phyloP scores from a whole-genome alignment of 2,113 vertebrate genomes.

The Forbesichthys papilliferus region DNA sequence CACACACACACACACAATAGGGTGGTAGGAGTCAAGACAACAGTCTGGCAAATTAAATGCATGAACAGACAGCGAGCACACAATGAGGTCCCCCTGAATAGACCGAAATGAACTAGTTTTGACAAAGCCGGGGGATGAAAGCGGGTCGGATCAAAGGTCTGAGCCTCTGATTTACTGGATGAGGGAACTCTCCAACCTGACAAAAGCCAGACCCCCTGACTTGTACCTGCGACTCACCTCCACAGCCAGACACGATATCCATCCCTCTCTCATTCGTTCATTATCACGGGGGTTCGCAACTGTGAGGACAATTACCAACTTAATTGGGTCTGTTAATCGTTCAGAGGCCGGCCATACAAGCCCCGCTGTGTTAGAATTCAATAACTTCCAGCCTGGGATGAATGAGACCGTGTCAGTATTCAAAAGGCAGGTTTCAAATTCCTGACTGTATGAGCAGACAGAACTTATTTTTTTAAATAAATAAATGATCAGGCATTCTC shows the following conservation, averaged over 20 bases:
- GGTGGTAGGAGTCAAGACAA: constrained; percentile 61
- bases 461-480: neutral
- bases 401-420: constrained; percentile 44
- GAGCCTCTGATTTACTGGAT: constrained; percentile 53
- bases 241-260: constrained; percentile 25
- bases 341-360: constrained; percentile 45
- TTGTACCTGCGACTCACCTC: constrained; percentile 34
- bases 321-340: constrained; percentile 63
- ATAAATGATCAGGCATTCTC: constrained; percentile 54
- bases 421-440: constrained; percentile 39
- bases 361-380: constrained; percentile 48
- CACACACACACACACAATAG: no score
- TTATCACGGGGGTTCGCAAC: constrained; percentile 56
- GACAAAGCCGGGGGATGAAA: constrained; percentile 62
- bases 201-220: constrained; percentile 56
- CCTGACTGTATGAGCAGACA: constrained; percentile 25
- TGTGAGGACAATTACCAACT: constrained; percentile 48
- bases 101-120: constrained; percentile 63
- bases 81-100: constrained; percentile 66
- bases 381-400: constrained; percentile 27
- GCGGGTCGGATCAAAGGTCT: constrained; percentile 55
- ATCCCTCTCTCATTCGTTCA: constrained; percentile 45
- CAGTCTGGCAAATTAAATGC: constrained; percentile 68
- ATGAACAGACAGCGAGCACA: constrained; percentile 51
- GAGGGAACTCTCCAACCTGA: constrained; percentile 61